Evolutionary conservation across 2,888 invertebrate species (phyloP), one percentile per base, ranked within the genome.

Genomic region (Teinopalpus imperialis): DNA sequence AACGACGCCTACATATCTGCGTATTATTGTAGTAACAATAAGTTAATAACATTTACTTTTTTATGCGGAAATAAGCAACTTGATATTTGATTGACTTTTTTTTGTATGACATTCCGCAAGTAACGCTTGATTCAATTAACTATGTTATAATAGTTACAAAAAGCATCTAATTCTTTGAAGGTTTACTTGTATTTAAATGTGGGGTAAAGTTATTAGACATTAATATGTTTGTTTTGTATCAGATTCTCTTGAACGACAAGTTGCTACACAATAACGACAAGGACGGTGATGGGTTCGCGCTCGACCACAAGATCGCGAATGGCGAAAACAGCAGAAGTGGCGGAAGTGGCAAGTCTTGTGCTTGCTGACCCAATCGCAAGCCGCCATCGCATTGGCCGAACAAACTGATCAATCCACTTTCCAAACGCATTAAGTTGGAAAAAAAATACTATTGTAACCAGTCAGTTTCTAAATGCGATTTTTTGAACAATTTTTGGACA

Each of bases 171-270:
- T n/a, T n/a, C n/a, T n/a, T n/a, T n/a, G n/a, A n/a, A n/a, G n/a
- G n/a, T n/a, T n/a, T n/a, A n/a, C n/a, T n/a, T n/a, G n/a, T n/a
- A n/a, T n/a, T n/a, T n/a, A n/a, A n/a, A n/a, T n/a, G n/a, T n/a
- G n/a, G n/a, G n/a, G n/a, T n/a, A n/a, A n/a, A n/a, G n/a, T n/a
- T n/a, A n/a, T n/a, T n/a, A n/a, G n/a, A n/a, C n/a, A n/a, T n/a
- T n/a, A n/a, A n/a, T n/a, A n/a, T 21, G 18, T 43, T 24, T 39
- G 12, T 26, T 35, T 44, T 27, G 49, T 74, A 69, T 1, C 81
- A 95, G 95, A 95, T 95, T 74, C 91, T 95, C 54, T 90, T 94
- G 63, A 94, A 94, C 69, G 95, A 95, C 80, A 93, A 93, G 78
- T 76, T 94, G 56, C 91, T 94, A 62, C 93, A 92, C 64, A 92